Conservation (phyloP, 2,797 vertebrate species). For the Natrix natrix region DNA sequence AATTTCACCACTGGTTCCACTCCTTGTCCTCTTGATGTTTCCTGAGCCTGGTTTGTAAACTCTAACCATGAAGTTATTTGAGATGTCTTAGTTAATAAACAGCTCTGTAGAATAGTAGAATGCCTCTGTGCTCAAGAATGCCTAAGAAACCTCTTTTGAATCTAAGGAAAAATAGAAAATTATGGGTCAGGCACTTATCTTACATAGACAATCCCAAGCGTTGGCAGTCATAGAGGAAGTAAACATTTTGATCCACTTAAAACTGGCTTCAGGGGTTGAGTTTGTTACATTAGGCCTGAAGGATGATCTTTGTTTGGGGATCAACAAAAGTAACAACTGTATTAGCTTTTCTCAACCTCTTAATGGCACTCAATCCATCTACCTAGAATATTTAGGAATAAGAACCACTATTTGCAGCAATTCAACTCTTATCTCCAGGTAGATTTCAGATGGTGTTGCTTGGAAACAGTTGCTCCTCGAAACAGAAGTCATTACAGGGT, state of each 20-base stretch:
- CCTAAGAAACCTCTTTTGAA: neutral
- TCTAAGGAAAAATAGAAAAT: neutral
- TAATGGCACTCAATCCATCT: neutral
- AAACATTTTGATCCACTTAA: neutral
- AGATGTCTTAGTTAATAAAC: neutral
- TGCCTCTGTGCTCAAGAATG: neutral
- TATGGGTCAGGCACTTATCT: neutral
- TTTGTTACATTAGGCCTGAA: neutral
- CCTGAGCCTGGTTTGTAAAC: neutral
- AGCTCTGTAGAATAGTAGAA: neutral
- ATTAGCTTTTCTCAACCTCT: neutral
- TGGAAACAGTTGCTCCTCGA: neutral
- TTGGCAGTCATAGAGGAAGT: neutral
- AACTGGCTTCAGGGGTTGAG: neutral
- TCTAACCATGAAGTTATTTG: neutral
- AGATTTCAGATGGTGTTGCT: neutral
- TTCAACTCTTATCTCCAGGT: neutral
- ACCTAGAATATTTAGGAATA: neutral
- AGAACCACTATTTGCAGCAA: neutral
- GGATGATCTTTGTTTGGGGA: neutral
- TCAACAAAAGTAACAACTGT: neutral
- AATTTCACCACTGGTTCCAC: too few species aligned
- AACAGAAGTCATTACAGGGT: neutral
- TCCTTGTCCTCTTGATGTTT: neutral
- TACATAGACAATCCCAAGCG: neutral